Evolutionary conservation across 2,888 invertebrate species (phyloP), one percentile per base, ranked within the genome.

Genomic region (Mactromeris polynyma): DNA sequence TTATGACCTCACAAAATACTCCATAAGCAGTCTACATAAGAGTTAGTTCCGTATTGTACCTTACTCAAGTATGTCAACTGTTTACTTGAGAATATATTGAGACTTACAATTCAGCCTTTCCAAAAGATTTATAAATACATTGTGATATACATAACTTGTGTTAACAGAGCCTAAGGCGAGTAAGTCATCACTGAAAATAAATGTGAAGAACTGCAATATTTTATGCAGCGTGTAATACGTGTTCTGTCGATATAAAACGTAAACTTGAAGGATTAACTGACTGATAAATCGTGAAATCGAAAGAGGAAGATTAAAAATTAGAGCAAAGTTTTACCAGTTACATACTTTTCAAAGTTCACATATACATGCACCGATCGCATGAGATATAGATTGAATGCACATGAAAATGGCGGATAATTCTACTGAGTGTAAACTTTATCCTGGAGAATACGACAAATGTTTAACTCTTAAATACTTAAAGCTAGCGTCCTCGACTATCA

Each of bases 401-500:
- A 54, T 21, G 17, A 69, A 31, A 69, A 69, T 69, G 69, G 69
- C 31, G 31, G 31, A 69, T 69, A 69, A 69, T 17, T 9, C 11
- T 31, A 69, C 69, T 1, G 31, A 14, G 11, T 88, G 88, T 51
- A 21, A 54, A 9, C 51, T 81, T 7, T 81, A 81, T 38, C 54
- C 73, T 6, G 78, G 69, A 17, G 73, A 85, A 17, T 3, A 64
- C 11, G 51, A 38, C 3, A 42, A 81, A 26, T 88, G 88, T 77
- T n/a, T 1, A 11, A 38, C 69, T 33, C 73, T 88, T 64, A 42
- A 84, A 33, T 81, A 84, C 42, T 14, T 46, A 19, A 88, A 84
- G 85, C 54, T 54, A 14, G 77, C 33, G 11, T 64, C 88, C 2
- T 81, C 83, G 17, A 31, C 33, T 14, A 9, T 88, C 0, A 85